Evolutionary conservation across 2,888 invertebrate genomes (phyloP), one percentile per base, ranked within the genome.

Genomic region (Coleophora flavipennella): DNA sequence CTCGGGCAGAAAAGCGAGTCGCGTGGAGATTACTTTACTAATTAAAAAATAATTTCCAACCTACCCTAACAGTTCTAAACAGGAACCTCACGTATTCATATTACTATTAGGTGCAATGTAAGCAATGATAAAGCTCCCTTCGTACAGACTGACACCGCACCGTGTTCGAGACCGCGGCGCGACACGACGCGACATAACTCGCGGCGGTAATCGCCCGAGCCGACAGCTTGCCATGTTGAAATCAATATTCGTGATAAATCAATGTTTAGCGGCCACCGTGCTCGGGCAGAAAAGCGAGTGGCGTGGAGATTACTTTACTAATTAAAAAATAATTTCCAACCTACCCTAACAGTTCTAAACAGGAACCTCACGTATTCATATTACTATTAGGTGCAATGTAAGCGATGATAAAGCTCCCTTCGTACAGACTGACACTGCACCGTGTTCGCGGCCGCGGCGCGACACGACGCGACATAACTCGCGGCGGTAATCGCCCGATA

Each of bases 181-280:
- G 41, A 48, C 51, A 57, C 56, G 51, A 53, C 57, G 59, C 65
- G 71, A 73, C 76, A 77, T 80, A 78, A 80, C 75, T 80, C 72
- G 71, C 57, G 58, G 43, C 58, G 52, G 70, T 74, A 74, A 79
- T 81, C 79, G 75, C 67, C 53, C 71, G 67, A 79, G 79, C 80
- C 70, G 80, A 78, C 80, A 73, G 69, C 64, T 59, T 62, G 27
- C 68, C 62, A 71, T 76, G 76, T 77, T 78, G 74, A 79, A 81
- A 79, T 79, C 76, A 80, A 79, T 78, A 80, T 80, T 79, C 73
- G 68, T 71, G 67, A 79, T 79, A 80, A 78, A 80, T 79, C 79
- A 77, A 68, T 68, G 70, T 73, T n/a, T 65, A 69, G 71, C 71
- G 71, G 79, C 76, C 74, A 73, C 74, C 64, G 77, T 65, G 65